Base-by-base conservation (phyloP, 1,140 invertebrate genomes). In the Drosophila ironensis region DNA sequence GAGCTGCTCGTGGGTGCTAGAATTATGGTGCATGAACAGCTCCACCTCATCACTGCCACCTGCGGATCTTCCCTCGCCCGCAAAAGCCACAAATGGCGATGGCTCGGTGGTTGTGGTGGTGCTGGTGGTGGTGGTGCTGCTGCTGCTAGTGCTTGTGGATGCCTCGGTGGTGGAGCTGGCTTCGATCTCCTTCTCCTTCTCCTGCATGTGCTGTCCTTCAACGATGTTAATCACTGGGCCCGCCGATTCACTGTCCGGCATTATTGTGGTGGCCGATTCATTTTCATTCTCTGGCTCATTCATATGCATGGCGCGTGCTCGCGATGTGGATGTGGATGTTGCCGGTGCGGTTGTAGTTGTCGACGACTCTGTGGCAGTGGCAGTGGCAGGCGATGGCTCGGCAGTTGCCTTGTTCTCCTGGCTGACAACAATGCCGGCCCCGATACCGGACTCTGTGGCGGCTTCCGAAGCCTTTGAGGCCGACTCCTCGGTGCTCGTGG, bases 271-370 rank as follows among this genome's bases (percentile, higher is more conserved):
- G 20, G 48, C 64, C n/a, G 44, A 16, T 41, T 56, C 74, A 9
- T 48, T 17, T 41, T 56, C 74, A 8, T 48, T 17, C 19, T 74
- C 73, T 40, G 69, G 57, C 46, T 86, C 80, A 86, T 86, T 86
- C 66, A 88, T 88, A 77, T 88, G 80, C 74, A 88, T 88, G 69
- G 87, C 81, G 75, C 87, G 87, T 80, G 87, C 87, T 59, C 87
- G 75, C 11, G 80, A 81, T 68, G 72, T 61, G 24, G 52, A 51
- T 38, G 48, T 50, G 38, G 69, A 47, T 59, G 73, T 53, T 24
- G 7, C 24, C 14, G 69, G 45, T 59, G 77, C 61, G 16, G 7
- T 16, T 20, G 48, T 19, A 5, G 44, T 17, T 19, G 52, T 22
- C 6, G 59, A 16, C 9, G 40, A 3, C 20, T 46, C n/a, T 46